Base-by-base conservation (phyloP, 2,888 invertebrate genomes). In the Leptopilina myrica region DNA sequence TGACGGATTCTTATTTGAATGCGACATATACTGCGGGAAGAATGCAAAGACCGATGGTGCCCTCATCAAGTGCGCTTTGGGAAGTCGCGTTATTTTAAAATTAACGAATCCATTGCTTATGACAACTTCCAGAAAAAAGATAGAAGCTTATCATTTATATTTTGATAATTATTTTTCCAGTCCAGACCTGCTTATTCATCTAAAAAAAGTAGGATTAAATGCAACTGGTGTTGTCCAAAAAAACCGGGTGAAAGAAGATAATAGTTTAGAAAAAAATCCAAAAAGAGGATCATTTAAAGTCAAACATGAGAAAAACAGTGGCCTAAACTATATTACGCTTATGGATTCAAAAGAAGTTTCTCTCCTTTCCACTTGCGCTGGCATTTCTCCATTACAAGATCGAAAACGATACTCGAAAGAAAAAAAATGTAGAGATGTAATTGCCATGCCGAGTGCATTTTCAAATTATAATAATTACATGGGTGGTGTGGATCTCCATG, bases 291-390 rank as follows among this genome's bases (percentile, higher is more conserved):
- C 82, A 49, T 78, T 77, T 69, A 43, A 75, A 40, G 79, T 77
- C 66, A 78, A 80, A 80, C 78, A 83, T 64, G 80, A 84, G 40
- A 78, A 79, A 65, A 82, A 83, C 14, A 81, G 80, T 66, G 79
- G 80, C 40, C 7, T 81, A 12, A 83, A 83, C 33, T 82, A 76
- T n/a, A 79, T 82, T 53, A 82, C 79, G 5, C 77, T 80, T 12
- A 79, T 79, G 69, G 79, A 82, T 79, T 81, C 83, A 49, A 83
- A 84, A 76, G 80, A 75, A 76, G 80, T 84, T 67, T 81, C 83
- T 40, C 49, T 80, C 67, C 64, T 83, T 49, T 83, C 83, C 20
- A 80, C 83, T 12, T 56, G 56, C 14, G 80, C 79, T 53, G 79
- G 67, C 49, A 78, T 78, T 64, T 5, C 12, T 56, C 56, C 65